phyloP scores from a whole-genome alignment of 2,113 vertebrate genomes.

The Corythornis vintsioides region DNA sequence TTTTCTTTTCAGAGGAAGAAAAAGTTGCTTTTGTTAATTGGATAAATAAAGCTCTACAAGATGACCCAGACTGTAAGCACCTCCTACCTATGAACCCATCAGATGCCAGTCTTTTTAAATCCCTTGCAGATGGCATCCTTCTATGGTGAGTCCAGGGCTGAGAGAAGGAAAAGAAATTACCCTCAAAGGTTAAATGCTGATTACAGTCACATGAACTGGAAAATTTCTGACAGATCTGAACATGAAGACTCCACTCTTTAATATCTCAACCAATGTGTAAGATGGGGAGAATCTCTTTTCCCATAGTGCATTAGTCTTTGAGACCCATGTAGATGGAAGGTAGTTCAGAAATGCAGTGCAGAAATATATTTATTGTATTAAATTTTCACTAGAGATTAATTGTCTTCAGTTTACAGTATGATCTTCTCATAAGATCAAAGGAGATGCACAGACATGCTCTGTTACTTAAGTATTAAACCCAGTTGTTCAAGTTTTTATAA shows the following conservation, averaged over 20 bases:
- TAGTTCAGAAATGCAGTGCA: neutral
- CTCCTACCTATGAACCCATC: conserved; percentile 90
- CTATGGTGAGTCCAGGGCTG: conserved; percentile 84
- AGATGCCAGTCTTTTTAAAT: conserved; percentile 88
- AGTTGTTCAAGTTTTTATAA: neutral
- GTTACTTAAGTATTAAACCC: neutral
- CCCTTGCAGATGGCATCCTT: conserved; percentile 91
- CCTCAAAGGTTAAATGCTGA: neutral
- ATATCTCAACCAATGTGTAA: neutral
- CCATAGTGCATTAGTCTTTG: neutral
- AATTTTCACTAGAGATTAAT: neutral
- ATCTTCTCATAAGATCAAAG: neutral
- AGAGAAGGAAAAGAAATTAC: neutral
- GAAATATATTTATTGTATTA: neutral
- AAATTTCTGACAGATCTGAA: neutral
- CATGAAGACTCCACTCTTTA: neutral
- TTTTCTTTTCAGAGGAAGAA: conserved; percentile 88
- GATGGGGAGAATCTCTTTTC: neutral
- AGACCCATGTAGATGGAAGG: neutral
- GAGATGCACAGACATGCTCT: neutral
- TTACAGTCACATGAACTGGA: neutral
- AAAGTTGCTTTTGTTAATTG: conserved; percentile 98
- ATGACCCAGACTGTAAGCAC: conserved; percentile 90
- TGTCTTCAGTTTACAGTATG: neutral
- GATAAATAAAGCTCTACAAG: conserved; percentile 94